These are phyloP conservation scores for Eulithis prunata DNA, from an alignment of 2,888 invertebrate genomes.

Conservation along the genomic window DNA sequence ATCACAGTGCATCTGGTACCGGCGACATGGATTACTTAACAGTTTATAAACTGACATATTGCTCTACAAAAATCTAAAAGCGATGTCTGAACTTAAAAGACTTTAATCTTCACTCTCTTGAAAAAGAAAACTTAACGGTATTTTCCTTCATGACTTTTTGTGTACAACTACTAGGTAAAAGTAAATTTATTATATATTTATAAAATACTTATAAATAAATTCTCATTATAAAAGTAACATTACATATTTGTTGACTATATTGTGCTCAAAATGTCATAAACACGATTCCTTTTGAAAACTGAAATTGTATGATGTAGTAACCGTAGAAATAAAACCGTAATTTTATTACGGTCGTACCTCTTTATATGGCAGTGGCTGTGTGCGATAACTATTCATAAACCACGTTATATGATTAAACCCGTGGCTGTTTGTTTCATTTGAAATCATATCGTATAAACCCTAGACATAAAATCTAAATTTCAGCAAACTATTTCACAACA, in stretches of 20 bases:
- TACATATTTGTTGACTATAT: too few relatives aligned
- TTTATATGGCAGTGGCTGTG: slow-evolving; percentile 1
- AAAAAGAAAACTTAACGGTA: too few relatives aligned
- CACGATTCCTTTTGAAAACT: not conserved
- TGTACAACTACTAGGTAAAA: too few relatives aligned
- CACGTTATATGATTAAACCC: not conserved
- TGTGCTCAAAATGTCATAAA: too few relatives aligned
- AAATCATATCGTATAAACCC: too few relatives aligned
- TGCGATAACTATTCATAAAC: slow-evolving; percentile 6
- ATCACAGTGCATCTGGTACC: slow-evolving; percentile 37
- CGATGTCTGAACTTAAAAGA: not conserved
- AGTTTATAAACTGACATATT: slow-evolving; percentile 18
- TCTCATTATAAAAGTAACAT: too few relatives aligned
- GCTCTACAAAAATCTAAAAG: slow-evolving; percentile 18
- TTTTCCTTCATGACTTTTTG: too few relatives aligned
- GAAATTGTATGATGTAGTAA: not conserved
- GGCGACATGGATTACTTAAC: slow-evolving; percentile 17
- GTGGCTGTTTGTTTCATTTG: not conserved
- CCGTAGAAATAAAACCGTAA: not conserved
- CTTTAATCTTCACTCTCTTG: not conserved
- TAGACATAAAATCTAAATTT: too few relatives aligned
- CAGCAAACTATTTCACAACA: not conserved
- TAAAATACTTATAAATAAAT: too few relatives aligned
- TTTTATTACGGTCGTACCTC: slow-evolving; percentile 8
- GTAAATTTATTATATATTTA: too few relatives aligned